Evolutionary conservation across 2,888 invertebrate genomes (phyloP).

Genomic region (Alviniconcha strummeri): DNA sequence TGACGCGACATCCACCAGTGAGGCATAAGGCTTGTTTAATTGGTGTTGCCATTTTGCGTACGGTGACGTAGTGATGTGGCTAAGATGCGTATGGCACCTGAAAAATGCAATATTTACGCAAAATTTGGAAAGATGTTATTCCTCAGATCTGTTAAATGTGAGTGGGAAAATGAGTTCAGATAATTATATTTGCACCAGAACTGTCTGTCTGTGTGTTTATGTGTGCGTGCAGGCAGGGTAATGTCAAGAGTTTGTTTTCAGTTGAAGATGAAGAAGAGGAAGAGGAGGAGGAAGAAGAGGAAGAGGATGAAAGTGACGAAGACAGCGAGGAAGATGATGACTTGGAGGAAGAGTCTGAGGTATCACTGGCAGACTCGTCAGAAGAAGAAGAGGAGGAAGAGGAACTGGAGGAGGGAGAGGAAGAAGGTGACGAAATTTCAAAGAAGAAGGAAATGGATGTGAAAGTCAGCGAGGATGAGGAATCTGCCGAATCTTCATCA

Average conservation of each 20-base stretch:
- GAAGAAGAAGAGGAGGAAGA: constrained; percentile 41
- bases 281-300: constrained; percentile 41
- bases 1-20: too few relatives aligned
- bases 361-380: constrained; percentile 16
- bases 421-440: constrained; percentile 44
- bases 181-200: too few relatives aligned
- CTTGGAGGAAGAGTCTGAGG: constrained; percentile 37
- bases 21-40: too few relatives aligned
- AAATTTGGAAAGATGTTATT: too few relatives aligned
- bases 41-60: too few relatives aligned
- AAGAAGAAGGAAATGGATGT: constrained; percentile 47
- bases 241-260: not conserved
- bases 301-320: constrained; percentile 32
- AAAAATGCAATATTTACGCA: too few relatives aligned
- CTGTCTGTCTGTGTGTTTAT: too few relatives aligned
- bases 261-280: constrained; percentile 39
- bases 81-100: too few relatives aligned
- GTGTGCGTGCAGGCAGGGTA: too few relatives aligned
- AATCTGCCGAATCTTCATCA: constrained; percentile 26
- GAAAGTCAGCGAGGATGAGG: constrained; percentile 43
- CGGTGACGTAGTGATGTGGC: too few relatives aligned
- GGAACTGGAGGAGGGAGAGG: constrained; percentile 14
- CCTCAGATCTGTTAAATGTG: too few relatives aligned
- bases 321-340: constrained; percentile 28
- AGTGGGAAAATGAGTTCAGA: too few relatives aligned